Conservation (phyloP, 2,888 invertebrate species). For the Balanococcus diminutus region DNA sequence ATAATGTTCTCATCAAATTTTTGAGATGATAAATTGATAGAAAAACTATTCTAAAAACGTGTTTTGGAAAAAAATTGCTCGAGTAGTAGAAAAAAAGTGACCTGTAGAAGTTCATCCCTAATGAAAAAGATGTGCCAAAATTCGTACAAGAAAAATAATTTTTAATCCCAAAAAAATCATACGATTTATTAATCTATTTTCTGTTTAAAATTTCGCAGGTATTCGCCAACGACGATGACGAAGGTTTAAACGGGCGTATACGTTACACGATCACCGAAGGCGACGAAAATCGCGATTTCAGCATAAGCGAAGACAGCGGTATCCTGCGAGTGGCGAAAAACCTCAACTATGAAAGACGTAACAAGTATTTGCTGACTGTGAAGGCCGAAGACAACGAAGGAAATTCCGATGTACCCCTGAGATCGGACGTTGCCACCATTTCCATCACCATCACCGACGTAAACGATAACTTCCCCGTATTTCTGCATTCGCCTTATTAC, state of each 20-base stretch:
- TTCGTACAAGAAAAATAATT: no score
- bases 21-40: no score
- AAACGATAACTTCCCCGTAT: constrained; percentile 92
- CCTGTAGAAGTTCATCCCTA: no score
- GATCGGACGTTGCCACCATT: constrained; percentile 72
- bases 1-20: no score
- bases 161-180: no score
- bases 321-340: constrained; percentile 89
- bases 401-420: constrained; percentile 67
- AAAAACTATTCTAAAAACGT: no score
- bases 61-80: no score
- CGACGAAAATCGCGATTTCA: constrained; percentile 88
- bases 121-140: no score
- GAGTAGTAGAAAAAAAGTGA: no score
- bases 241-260: constrained; percentile 87
- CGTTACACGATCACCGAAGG: constrained; percentile 88
- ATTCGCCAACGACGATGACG: constrained; percentile 86
- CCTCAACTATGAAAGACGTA: constrained; percentile 89
- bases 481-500: constrained; percentile 91
- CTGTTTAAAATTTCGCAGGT: constrained; percentile 65
- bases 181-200: no score
- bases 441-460: constrained; percentile 86
- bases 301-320: constrained; percentile 90
- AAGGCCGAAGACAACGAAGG: constrained; percentile 83
- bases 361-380: constrained; percentile 81